Evolutionary conservation across 2,888 invertebrate genomes (phyloP), one percentile per base, ranked within the genome.

Genomic region (Pseudolycoriella hygida): DNA sequence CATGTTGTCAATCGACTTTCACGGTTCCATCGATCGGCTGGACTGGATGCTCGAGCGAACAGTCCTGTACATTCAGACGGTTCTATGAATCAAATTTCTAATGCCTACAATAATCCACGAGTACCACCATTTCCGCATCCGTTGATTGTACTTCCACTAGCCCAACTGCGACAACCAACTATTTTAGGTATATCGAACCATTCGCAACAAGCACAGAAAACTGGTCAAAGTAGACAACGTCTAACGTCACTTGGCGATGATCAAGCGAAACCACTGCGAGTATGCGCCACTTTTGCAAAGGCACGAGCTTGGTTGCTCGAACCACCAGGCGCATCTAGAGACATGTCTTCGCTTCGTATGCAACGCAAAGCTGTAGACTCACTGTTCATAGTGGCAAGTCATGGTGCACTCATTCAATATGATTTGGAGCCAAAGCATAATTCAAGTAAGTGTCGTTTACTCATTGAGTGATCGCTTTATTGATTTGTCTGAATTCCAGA

Each of bases 1-100:
- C 82, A 90, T 59, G 89, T 94, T 51, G 93, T 93, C 49, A 94
- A 97, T 68, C 77, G 90, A 53, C 73, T 92, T 59, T 93, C 93
- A 51, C 76, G 90, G 56, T 98, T 94, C 72, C 94, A 96, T 63
- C 79, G 92, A 57, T 93, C 93, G 53, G 96, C 97, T 48, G 97
- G 97, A 12, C 70, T 97, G 8, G 73, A 74, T 40, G 73, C 79
- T 3, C 72, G 86, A 50, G 76, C 77, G 19, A 81, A 79, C 54
- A 84, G 83, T 55, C 83, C 85, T 10, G 71, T 72, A 10, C 64
- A 65, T 52, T 60, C 64, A 46, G 64, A 64, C 48, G 53, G 68
- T 56, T 59, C 58, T 50, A 58, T 67, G 56, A 53, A 57, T 58
- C 52, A 62, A 48, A 57, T 59, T 4, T 59, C 67, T 30, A 76